Conservation (phyloP, 2,888 invertebrate species). For the Oxystoma pomonae region DNA sequence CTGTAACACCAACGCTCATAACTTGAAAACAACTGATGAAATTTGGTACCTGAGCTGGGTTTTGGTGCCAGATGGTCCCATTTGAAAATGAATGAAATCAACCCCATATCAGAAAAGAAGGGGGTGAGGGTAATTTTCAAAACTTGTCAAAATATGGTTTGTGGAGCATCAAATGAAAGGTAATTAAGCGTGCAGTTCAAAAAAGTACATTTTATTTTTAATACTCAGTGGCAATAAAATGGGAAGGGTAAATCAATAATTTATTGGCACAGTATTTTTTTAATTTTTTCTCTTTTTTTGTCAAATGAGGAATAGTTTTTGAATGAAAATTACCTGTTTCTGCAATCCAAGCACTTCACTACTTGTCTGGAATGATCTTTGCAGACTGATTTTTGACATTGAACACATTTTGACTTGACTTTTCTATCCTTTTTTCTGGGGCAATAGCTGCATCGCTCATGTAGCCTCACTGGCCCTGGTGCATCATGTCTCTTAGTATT, state of each 20-base stretch:
- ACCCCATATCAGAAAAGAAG: no score
- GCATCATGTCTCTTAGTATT: constrained; percentile 5
- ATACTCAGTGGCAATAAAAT: not conserved
- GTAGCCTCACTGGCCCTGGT: constrained; percentile 5
- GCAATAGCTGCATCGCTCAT: constrained; percentile 4
- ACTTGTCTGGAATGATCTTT: constrained; percentile 5
- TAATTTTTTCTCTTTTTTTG: no score
- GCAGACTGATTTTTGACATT: constrained; percentile 11
- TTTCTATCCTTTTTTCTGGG: constrained; percentile 7
- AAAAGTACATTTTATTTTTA: not conserved
- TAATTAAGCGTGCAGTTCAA: not conserved
- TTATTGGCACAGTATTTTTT: not conserved
- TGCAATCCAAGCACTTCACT: not conserved
- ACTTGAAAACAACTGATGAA: not conserved
- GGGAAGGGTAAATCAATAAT: not conserved
- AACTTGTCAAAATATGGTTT: not conserved
- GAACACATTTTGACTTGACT: constrained; percentile 3
- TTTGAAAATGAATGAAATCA: not conserved
- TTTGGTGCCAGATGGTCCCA: not conserved
- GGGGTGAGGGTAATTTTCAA: not conserved
- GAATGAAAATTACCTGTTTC: not conserved
- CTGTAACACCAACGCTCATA: not conserved
- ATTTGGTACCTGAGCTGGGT: not conserved
- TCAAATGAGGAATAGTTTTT: not conserved
- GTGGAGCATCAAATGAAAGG: not conserved